Evolutionary conservation across 2,797 vertebrate species (phyloP).

Genomic region (Moxostoma hubbsi): DNA sequence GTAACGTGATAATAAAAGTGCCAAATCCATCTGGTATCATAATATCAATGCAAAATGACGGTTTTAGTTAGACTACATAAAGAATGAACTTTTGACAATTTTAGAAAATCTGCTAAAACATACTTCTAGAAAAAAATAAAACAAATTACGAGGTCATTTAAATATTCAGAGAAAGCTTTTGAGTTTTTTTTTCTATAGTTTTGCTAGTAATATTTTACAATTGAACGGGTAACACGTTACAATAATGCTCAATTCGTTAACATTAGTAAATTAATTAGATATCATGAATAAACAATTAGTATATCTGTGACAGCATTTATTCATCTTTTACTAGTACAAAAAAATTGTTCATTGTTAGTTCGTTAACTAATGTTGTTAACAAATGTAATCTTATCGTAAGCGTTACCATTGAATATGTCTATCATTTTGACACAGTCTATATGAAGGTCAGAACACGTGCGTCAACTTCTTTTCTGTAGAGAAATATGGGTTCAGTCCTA

Average conservation of each 20-base stretch:
- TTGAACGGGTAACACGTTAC: not conserved
- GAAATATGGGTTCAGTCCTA: not conserved
- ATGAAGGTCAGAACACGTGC: conserved; percentile 10
- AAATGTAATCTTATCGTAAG: too few species aligned
- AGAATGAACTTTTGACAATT: too few species aligned
- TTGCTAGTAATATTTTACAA: not conserved
- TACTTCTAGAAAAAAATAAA: not conserved
- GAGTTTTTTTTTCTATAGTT: not conserved
- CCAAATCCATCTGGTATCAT: not conserved
- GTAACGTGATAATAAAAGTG: too few species aligned
- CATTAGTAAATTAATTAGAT: too few species aligned
- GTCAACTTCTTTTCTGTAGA: not conserved
- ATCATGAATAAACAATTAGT: too few species aligned
- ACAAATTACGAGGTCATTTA: not conserved
- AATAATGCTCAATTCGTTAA: too few species aligned
- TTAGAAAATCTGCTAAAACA: not conserved
- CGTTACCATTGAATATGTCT: not conserved
- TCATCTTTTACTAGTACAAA: too few species aligned
- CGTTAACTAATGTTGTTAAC: too few species aligned
- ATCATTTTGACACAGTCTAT: not conserved
- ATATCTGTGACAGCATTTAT: too few species aligned
- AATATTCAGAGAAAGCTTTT: not conserved
- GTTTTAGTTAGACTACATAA: not conserved
- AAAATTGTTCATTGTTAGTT: too few species aligned
- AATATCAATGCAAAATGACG: not conserved